Evolutionary conservation across 2,888 invertebrate genomes (phyloP), one percentile per base, ranked within the genome.

Genomic region (Drosophila merina): DNA sequence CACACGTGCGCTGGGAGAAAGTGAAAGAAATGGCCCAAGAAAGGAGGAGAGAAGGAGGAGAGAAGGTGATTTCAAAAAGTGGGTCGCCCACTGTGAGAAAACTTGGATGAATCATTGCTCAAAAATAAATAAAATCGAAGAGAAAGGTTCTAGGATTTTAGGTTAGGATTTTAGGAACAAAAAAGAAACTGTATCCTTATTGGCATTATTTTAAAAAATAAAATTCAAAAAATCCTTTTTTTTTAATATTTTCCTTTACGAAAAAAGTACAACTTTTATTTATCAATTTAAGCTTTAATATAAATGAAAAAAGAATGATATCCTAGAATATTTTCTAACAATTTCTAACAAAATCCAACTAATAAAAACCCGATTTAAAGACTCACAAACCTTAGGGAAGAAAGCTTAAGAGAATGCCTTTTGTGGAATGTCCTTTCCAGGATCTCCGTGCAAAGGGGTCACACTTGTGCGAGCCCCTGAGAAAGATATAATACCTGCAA

Each of bases 401-500:
- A 40, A 14, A 8, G 33, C 7, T 33, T 6, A 28, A 6, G 6
- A 28, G 5, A 33, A 12, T 38, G 42, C 6, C 14, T 14, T 42
- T 14, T 42, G 42, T 14, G 42, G 14, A 7, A 36, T 10, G 3
- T 25, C 44, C 25, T 25, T 25, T 25, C 44, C 44, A 44, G 25
- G 44, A 44, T 44, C 25, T 26, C n/a, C 10, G 12, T 50, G 57
- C 14, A 20, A 42, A 51, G 50, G 55, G 68, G 54, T 68, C 55
- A 68, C 82, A 78, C 76, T 87, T 79, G 76, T 82, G 55, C 38
- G 59, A 66, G 64, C 72, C 66, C 72, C 70, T 68, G 56, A 81
- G 75, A 76, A 87, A 82, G 79, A 84, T 88, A 84, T 84, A 84
- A 84, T 84, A 84, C 88, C 88, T 89, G 89, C 88, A 88, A 88